Evolutionary conservation across 1,140 invertebrate genomes (phyloP), one percentile per base, ranked within the genome.

Genomic region (Euwallacea fornicatus): DNA sequence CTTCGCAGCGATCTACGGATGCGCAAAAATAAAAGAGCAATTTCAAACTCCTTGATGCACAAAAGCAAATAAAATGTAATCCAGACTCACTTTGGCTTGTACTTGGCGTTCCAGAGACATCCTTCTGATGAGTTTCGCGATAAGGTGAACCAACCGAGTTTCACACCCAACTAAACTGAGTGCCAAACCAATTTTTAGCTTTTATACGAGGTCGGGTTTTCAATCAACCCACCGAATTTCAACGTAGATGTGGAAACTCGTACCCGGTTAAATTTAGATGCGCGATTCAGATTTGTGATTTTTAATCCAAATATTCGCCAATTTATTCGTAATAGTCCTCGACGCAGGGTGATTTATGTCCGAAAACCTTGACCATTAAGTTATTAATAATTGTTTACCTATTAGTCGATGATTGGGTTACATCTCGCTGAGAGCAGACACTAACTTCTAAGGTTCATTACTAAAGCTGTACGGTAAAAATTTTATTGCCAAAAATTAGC

Each of bases 81-180:
- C 50, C 66, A 67, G 44, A 70, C 82, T 84, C 84, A 91, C 90
- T 88, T 92, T 91, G 79, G 87, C 87, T 79, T 88, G 87, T 81
- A 91, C 90, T 89, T 90, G 88, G 84, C 90, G 88, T 88, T 91
- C 89, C 79, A 91, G 85, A 86, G 90, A 90, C 90, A 91, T 91
- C 56, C 69, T 54, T 50, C 9, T 55, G 21, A 9, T 47, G 61
- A 69, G 66, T 73, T 64, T 58, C 42, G 59, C 65, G 64, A 43
- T 60, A 10, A 66, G 58, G 64, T 66, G 47, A 59, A 44, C 43
- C 64, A 67, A 71, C 64, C 43, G 61, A 61, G 43, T 67, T 66
- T 6, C n/a, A 60, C 63, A 66, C 70, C 55, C 55, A 46, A 72
- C 63, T 71, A 71, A 71, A 71, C 69, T 71, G 62, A 16, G 13